Evolutionary conservation across 1,140 invertebrate species (phyloP).

Genomic region (Hirudo medicinalis): DNA sequence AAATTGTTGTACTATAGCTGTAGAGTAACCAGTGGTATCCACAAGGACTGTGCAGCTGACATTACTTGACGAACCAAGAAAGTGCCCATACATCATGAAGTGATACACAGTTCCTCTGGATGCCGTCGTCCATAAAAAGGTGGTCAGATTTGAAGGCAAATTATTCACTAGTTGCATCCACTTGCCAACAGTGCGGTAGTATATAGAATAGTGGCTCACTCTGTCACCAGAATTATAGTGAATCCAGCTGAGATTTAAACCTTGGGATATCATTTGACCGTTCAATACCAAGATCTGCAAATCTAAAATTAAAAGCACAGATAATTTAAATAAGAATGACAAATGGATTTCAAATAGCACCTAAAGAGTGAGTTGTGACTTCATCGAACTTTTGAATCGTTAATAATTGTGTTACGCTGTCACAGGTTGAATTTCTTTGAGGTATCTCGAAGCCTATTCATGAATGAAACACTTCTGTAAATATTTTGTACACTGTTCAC

Average conservation of each 20-base stretch:
- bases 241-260: constrained; percentile 70
- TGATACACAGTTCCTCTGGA: constrained; percentile 19
- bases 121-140: constrained; percentile 18
- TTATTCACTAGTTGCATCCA: constrained; percentile 77
- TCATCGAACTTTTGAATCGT: no score
- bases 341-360: not conserved
- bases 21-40: constrained; percentile 1
- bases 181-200: constrained; percentile 57
- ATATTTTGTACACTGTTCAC: no score
- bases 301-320: not conserved
- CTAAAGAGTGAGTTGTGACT: not conserved
- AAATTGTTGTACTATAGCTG: no score
- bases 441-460: no score
- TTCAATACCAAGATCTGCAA: constrained; percentile 59
- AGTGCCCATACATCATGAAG: constrained; percentile 6
- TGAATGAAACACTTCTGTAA: no score
- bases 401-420: no score
- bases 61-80: not conserved
- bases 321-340: not conserved
- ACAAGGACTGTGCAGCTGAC: constrained; percentile 1
- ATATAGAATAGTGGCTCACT: constrained; percentile 77
- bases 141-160: constrained; percentile 55
- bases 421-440: no score
- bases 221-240: constrained; percentile 49
- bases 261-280: constrained; percentile 66